These are phyloP conservation scores for Copidosoma aretas DNA, from an alignment of 2,888 invertebrate species.

Conservation along the genomic window DNA sequence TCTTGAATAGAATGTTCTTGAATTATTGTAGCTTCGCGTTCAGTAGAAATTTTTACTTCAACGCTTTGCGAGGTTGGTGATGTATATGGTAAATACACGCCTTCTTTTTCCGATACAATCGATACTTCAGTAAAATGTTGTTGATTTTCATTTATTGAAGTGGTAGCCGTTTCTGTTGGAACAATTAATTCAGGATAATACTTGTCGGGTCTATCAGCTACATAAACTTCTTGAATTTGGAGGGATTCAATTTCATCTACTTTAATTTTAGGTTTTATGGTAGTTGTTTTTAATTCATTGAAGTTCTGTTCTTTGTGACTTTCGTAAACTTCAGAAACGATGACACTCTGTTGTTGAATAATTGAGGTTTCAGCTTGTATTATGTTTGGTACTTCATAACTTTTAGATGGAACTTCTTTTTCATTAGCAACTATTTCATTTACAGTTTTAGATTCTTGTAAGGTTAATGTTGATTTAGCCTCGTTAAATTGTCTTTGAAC, in stretches of 20 bases:
- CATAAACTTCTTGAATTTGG: slow-evolving; percentile 72
- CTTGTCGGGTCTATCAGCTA: slow-evolving; percentile 77
- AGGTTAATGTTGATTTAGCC: slow-evolving; percentile 67
- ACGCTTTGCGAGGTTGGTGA: slow-evolving; percentile 71
- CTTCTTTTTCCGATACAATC: slow-evolving; percentile 74
- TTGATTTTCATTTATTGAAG: slow-evolving; percentile 71
- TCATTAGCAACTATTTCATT: slow-evolving; percentile 69
- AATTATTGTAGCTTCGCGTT: slow-evolving; percentile 69
- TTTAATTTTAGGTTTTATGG: slow-evolving; percentile 69
- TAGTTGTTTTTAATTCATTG: slow-evolving; percentile 62
- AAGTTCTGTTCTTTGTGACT: slow-evolving; percentile 69
- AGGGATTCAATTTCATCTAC: slow-evolving; percentile 71
- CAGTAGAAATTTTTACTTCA: slow-evolving; percentile 65
- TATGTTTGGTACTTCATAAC: slow-evolving; percentile 62
- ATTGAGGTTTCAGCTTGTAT: slow-evolving; percentile 68
- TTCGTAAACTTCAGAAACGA: slow-evolving; percentile 72
- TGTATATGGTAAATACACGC: slow-evolving; percentile 67
- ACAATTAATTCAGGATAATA: slow-evolving; percentile 81
- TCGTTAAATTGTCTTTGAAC: slow-evolving; percentile 51
- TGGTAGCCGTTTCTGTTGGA: slow-evolving; percentile 77
- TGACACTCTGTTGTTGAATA: slow-evolving; percentile 70
- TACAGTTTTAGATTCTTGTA: slow-evolving; percentile 73
- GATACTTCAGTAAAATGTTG: slow-evolving; percentile 72
- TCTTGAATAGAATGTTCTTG: slow-evolving; percentile 69
- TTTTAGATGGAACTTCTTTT: slow-evolving; percentile 68